Evolutionary conservation across 2,113 vertebrate species (phyloP), one percentile per base, ranked within the genome.

Genomic region (Centropus unirufus): DNA sequence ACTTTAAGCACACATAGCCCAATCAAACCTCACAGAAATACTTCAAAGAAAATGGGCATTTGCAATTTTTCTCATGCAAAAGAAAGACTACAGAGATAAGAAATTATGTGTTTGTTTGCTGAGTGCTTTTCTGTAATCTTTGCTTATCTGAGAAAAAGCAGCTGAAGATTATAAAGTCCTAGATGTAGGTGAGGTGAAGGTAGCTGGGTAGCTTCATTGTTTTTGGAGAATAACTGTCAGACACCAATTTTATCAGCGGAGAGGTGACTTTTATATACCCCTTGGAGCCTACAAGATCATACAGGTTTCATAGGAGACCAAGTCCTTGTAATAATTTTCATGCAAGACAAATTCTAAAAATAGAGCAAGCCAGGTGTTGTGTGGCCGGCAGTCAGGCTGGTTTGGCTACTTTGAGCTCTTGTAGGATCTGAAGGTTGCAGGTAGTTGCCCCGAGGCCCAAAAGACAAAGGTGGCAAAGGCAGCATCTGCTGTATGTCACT

Each of bases 61-160:
- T 96, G 92, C 54, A 32, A 19, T 69, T 95, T 95, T 97, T 95
- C 94, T 89, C 94, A 91, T 8, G 46, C 3, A 10, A 78, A 89
- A 84, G n/a, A 23, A 64, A 87, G 44, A 15, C 47, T 70, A 27
- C 15, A 61, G 29, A 57, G 94, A 96, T 95, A 95, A 73, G 44
- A 88, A 77, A 29, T 18, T 19, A 73, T 15, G 3, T 39, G 24
- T 62, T 11, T 90, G 91, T 87, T 91, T 93, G 64, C 52, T 29
- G 16, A 67, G 14, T 36, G 14, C 10, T 87, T 40, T 76, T 91
- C 89, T 44, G 77, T 44, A 96, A 83, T 16, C 32, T 21, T 20
- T 66, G 46, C 39, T 94, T 95, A 91, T 77, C 90, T 96, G 84
- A 91, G 85, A 95, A 95, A 80, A 90, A 52, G 55, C 91, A 96